Evolutionary conservation across 37 sponge, comb jelly and placozoan species (phyloP).

Genomic region (Ephydatia muelleri): DNA sequence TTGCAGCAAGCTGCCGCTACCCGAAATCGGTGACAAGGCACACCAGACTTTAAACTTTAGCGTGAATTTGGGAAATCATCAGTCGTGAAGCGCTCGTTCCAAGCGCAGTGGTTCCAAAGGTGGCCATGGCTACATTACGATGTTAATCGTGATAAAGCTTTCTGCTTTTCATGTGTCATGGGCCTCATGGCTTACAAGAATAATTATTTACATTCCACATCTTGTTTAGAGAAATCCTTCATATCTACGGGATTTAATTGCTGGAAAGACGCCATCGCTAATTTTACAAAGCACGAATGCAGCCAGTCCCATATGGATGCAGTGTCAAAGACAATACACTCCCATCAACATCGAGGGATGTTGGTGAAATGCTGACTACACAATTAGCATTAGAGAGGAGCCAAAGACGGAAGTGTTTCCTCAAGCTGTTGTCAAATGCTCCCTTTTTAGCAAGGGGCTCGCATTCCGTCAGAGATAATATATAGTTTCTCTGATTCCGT

Average conservation of each 20-base stretch:
- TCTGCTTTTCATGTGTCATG: slow-evolving; percentile 34
- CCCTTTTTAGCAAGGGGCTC: no score
- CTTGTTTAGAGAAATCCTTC: no score
- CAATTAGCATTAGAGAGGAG: no score
- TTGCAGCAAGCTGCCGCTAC: no score
- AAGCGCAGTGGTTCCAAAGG: slow-evolving; percentile 17
- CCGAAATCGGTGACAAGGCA: no score
- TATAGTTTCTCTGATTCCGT: no score
- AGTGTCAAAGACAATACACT: slow-evolving; percentile 33
- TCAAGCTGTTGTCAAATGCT: no score
- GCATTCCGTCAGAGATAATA: no score
- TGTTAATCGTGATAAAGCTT: background rate
- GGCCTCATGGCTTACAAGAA: slow-evolving; percentile 34
- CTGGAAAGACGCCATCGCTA: slow-evolving; percentile 41
- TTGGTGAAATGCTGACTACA: slow-evolving; percentile 51
- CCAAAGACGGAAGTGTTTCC: no score
- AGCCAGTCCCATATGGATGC: slow-evolving; percentile 54
- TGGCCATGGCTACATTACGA: slow-evolving; percentile 19
- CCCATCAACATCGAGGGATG: slow-evolving; percentile 43
- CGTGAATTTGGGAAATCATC: slow-evolving; percentile 23
- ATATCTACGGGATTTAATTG: slow-evolving; percentile 26
- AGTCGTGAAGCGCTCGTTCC: slow-evolving; percentile 12
- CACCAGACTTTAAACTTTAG: background rate
- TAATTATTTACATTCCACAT: slow-evolving; percentile 26
- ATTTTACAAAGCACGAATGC: slow-evolving; percentile 39